Evolutionary conservation across 2,113 vertebrate species (phyloP).

Genomic region (Hydrolagus affinis): DNA sequence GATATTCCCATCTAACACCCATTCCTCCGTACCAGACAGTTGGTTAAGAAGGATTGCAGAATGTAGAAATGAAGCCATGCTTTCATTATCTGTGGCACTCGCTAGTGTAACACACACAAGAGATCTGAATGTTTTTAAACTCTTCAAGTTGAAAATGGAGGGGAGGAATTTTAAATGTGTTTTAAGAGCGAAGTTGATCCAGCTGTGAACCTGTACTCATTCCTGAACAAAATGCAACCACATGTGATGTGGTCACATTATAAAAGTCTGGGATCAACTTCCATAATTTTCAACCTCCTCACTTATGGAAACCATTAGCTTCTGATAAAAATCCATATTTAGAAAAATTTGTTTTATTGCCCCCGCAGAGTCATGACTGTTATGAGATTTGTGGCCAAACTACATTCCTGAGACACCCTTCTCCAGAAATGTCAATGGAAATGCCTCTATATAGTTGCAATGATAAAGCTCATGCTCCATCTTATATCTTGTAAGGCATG

Average conservation of each 20-base stretch:
- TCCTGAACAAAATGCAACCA: background rate
- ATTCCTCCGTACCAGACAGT: background rate
- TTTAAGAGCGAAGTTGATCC: background rate
- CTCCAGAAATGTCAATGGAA: background rate
- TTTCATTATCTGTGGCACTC: background rate
- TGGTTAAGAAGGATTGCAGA: background rate
- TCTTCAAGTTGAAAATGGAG: background rate
- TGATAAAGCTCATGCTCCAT: background rate
- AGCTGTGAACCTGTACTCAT: background rate
- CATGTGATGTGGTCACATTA: background rate
- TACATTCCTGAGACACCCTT: background rate
- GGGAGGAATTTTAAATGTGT: background rate
- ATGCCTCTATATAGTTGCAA: background rate
- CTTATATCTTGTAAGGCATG: too few relatives aligned
- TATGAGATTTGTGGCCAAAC: background rate
- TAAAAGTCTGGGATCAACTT: background rate
- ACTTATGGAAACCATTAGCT: background rate
- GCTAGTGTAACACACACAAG: background rate
- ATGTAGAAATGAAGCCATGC: background rate
- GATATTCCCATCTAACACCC: background rate
- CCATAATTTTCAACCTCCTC: background rate
- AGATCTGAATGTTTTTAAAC: background rate
- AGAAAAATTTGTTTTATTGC: background rate
- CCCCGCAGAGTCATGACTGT: background rate
- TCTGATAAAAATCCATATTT: background rate